Base-by-base conservation (phyloP, 2,113 vertebrate species). In the Larimichthys crocea region DNA sequence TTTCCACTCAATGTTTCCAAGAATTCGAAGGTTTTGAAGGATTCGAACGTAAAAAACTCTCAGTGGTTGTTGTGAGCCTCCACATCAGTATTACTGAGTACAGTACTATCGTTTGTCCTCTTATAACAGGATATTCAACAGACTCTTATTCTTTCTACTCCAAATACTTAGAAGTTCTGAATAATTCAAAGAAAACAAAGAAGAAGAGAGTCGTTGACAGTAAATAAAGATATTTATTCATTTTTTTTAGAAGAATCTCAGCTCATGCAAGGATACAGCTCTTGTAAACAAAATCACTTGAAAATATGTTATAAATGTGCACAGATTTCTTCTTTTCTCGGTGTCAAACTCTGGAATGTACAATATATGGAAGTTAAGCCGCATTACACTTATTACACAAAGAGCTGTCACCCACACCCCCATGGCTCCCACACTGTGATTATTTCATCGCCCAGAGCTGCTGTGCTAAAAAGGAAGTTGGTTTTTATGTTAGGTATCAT, bases 181-280 rank as follows among this genome's bases (percentile, higher is more conserved):
- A 31, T 14, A 29, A 53, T 31, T 55, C 46, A 65, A 26, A 46
- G 3, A 20, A n/a, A 20, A 62, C 1, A 19, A 20, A 57, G 56
- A 20, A 57, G 56, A 57, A 11, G 5, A 3, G 10, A 35, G n/a
- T 24, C 17, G 29, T 31, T 57, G 80, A 90, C 64, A 72, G 90
- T 91, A 89, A 90, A 91, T 90, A 90, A 87, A 91, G 88, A 88
- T 90, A 86, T 94, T 93, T 93, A 93, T 93, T 93, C 50, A 56
- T 82, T 87, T 89, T 31, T 35, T 79, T 62, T 35, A 56, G 83
- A 90, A 90, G 77, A 91, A 85, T 89, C 84, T 91, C 87, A 89
- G 84, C 87, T 91, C 93, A 94, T 92, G 91, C 91, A 93, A 88
- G 82, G 85, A 89, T 92, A 93, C 89, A 93, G 80, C 87, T 87